Conservation (phyloP, 2,888 invertebrate genomes). For the Trissolcus japonicus region DNA sequence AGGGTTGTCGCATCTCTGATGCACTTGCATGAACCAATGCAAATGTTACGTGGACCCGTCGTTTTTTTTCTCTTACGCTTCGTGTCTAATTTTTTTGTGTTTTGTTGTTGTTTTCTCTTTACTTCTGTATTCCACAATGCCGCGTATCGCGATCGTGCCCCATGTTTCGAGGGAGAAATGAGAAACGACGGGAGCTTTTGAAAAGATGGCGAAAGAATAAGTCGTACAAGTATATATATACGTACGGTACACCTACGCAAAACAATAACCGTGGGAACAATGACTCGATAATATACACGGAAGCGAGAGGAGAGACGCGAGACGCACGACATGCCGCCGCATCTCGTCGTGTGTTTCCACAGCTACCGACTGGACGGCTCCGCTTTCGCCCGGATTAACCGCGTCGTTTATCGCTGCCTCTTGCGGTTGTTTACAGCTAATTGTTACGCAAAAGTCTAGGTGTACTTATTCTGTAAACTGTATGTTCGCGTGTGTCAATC, state of each 20-base stretch:
- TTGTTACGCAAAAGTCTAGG: too few relatives aligned
- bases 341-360: not conserved
- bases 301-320: conserved; percentile 45
- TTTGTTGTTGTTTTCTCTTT: conserved; percentile 19
- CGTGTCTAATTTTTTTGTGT: conserved; percentile 43
- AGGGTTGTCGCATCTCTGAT: conserved; percentile 12
- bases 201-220: conserved; percentile 56
- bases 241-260: conserved; percentile 50
- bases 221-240: conserved; percentile 47
- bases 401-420: too few relatives aligned
- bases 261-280: conserved; percentile 59
- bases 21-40: conserved; percentile 52
- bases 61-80: conserved; percentile 49
- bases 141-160: conserved; percentile 56
- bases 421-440: too few relatives aligned
- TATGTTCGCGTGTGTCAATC: too few relatives aligned
- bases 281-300: conserved; percentile 58
- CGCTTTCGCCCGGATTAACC: too few relatives aligned
- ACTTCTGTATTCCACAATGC: conserved; percentile 52
- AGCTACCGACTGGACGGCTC: too few relatives aligned
- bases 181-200: conserved; percentile 56
- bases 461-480: too few relatives aligned
- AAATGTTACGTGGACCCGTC: conserved; percentile 52
- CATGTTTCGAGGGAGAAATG: conserved; percentile 54
- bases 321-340: conserved; percentile 28